Conservation (phyloP, 2,113 vertebrate genomes). For the Tetrao urogallus region DNA sequence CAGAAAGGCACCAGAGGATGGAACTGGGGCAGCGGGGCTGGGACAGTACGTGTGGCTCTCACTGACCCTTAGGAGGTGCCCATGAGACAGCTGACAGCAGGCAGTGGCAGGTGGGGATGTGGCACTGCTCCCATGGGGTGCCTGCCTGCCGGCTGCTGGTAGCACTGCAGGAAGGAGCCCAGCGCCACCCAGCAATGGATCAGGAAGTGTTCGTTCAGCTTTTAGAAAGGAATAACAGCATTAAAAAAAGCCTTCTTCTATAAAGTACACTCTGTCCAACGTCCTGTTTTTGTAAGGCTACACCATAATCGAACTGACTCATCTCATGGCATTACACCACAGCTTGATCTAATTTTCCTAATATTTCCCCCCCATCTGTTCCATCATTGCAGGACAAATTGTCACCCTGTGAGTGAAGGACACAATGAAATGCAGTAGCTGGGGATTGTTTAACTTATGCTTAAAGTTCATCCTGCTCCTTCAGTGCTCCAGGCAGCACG, state of each 20-base stretch:
- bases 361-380: slow-evolving; percentile 9
- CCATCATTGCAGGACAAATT: slow-evolving; percentile 33
- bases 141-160: too few species aligned
- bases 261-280: slow-evolving; percentile 29
- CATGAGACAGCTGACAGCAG: neutral
- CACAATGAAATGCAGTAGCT: slow-evolving; percentile 28
- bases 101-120: too few species aligned
- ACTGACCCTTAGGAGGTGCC: neutral
- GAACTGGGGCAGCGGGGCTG: neutral
- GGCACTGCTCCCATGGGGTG: too few species aligned
- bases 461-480: neutral
- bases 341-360: slow-evolving; percentile 36
- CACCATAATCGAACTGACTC: slow-evolving; percentile 32
- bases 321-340: neutral
- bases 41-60: neutral
- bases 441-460: neutral
- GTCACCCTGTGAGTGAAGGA: slow-evolving; percentile 10
- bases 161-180: neutral
- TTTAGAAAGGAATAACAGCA: slow-evolving; percentile 35
- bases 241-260: neutral
- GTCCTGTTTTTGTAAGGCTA: slow-evolving; percentile 21
- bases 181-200: slow-evolving; percentile 14
- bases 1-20: neutral
- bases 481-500: neutral
- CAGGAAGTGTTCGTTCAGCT: slow-evolving; percentile 33